Evolutionary conservation across 2,888 invertebrate species (phyloP).

Genomic region (Agrenia bidenticulata): DNA sequence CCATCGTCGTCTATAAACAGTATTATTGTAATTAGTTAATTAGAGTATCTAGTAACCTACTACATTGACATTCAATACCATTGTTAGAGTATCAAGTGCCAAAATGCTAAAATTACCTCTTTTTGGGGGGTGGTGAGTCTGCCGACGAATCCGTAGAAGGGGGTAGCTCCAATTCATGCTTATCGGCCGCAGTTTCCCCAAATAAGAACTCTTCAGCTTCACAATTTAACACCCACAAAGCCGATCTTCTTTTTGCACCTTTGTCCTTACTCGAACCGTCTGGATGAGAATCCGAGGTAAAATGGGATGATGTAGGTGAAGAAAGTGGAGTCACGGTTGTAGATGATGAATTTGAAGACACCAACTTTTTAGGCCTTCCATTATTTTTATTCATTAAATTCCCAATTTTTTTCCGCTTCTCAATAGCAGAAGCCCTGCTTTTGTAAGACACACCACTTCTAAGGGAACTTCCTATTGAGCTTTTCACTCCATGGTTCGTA

Average conservation of each 20-base stretch:
- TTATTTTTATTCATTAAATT: background rate
- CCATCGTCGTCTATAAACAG: constrained; percentile 40
- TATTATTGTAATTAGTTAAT: too few relatives aligned
- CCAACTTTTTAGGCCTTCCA: constrained; percentile 10
- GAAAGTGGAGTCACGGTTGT: constrained; percentile 2
- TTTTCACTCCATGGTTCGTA: background rate
- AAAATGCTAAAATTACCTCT: constrained; percentile 33
- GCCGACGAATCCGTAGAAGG: constrained; percentile 29
- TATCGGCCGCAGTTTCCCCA: constrained; percentile 60
- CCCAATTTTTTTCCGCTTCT: background rate
- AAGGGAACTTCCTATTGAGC: background rate
- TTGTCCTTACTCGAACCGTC: constrained; percentile 11
- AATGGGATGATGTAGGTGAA: constrained; percentile 12
- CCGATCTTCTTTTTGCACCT: constrained; percentile 55
- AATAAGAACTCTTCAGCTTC: constrained; percentile 88
- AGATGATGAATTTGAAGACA: background rate
- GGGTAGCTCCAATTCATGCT: constrained; percentile 51
- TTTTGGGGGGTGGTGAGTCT: constrained; percentile 44
- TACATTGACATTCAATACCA: background rate
- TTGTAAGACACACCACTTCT: constrained; percentile 3
- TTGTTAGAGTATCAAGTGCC: background rate
- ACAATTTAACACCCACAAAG: constrained; percentile 73
- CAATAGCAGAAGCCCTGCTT: constrained; percentile 1
- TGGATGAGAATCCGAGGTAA: background rate
- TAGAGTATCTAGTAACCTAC: constrained; percentile 2